Evolutionary conservation across 2,888 invertebrate species (phyloP).

Genomic region (Drosophila paranaensis): DNA sequence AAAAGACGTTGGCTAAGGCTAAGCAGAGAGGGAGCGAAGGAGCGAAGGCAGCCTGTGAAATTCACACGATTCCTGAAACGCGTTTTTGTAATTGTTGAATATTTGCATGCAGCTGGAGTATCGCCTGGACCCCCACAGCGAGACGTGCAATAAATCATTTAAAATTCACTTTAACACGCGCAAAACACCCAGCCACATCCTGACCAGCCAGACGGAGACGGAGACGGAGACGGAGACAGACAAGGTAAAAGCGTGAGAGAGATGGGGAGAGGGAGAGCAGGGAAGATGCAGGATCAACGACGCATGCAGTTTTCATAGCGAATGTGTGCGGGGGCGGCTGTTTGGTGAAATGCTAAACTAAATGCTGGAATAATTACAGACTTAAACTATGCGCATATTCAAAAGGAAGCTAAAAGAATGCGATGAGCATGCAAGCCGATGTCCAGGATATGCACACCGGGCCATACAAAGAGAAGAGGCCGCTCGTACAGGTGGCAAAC

Average conservation of each 20-base stretch:
- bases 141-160: constrained; percentile 74
- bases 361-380: constrained; percentile 77
- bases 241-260: not conserved
- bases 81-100: constrained; percentile 44
- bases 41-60: constrained; percentile 17
- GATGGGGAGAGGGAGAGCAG: not conserved
- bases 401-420: constrained; percentile 42
- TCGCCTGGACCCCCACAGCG: constrained; percentile 21
- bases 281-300: constrained; percentile 31
- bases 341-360: constrained; percentile 69
- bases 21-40: not conserved
- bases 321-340: constrained; percentile 1
- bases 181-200: constrained; percentile 36
- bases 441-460: constrained; percentile 33
- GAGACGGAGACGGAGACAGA: constrained; percentile 8
- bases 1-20: not conserved
- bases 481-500: constrained; percentile 60
- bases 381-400: constrained; percentile 78
- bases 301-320: constrained; percentile 50
- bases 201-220: constrained; percentile 14
- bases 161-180: constrained; percentile 73
- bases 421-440: constrained; percentile 21
- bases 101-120: constrained; percentile 37
- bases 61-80: constrained; percentile 22
- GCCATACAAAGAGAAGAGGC: constrained; percentile 12